These are phyloP conservation scores for Hippocampus comes DNA, from an alignment of 2,113 vertebrate species.

Conservation along the genomic window DNA sequence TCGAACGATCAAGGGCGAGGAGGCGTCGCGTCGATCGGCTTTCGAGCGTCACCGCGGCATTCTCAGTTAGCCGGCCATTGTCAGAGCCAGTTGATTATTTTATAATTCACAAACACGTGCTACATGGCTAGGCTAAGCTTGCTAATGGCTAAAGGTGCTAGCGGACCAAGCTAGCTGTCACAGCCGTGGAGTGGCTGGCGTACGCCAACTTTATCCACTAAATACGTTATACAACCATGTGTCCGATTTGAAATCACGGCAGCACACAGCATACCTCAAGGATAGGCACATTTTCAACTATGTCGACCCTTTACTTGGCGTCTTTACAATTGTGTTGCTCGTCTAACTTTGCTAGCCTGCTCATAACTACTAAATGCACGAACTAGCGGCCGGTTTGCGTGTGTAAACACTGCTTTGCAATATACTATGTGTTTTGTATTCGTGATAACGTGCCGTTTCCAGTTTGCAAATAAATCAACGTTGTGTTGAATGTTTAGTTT, in stretches of 20 bases:
- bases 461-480: not conserved
- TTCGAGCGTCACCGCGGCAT: not conserved
- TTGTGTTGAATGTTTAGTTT: not conserved
- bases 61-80: slow-evolving; percentile 4
- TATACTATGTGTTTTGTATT: not conserved
- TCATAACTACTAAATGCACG: slow-evolving; percentile 16
- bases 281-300: not conserved
- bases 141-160: slow-evolving; percentile 40
- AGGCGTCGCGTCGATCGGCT: not conserved
- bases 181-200: slow-evolving; percentile 7
- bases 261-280: accelerated
- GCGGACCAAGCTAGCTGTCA: slow-evolving; percentile 50
- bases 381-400: slow-evolving; percentile 19
- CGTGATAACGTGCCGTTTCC: not conserved
- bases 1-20: not conserved
- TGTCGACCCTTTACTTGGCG: not conserved
- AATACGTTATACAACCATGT: not conserved
- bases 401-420: slow-evolving; percentile 47
- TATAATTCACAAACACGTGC: slow-evolving; percentile 68
- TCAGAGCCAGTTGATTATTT: slow-evolving; percentile 43
- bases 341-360: slow-evolving; percentile 32
- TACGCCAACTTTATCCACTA: not conserved
- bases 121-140: slow-evolving; percentile 65
- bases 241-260: not conserved
- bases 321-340: not conserved